Evolutionary conservation across 2,797 vertebrate species (phyloP).

Genomic region (Numenius phaeopus): DNA sequence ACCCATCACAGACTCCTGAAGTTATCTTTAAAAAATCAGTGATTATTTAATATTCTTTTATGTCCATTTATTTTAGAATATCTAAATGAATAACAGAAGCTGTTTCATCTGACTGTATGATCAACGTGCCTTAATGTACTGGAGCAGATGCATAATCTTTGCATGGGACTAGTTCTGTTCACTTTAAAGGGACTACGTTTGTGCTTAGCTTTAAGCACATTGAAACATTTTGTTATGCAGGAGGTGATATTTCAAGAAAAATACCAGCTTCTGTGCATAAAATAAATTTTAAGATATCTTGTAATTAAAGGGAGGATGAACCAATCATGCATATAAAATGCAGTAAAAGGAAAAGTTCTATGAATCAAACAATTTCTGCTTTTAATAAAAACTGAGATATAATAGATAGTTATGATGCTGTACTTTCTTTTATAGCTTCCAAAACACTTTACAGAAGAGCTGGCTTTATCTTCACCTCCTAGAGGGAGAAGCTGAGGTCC

Average conservation of each 20-base stretch:
- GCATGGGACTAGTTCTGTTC: background rate
- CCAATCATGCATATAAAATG: background rate
- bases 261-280: background rate
- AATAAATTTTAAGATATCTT: background rate
- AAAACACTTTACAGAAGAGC: background rate
- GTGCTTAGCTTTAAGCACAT: background rate
- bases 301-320: background rate
- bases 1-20: background rate
- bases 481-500: background rate
- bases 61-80: slow-evolving; percentile 1
- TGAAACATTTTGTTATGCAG: background rate
- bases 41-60: background rate
- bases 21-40: background rate
- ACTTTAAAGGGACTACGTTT: background rate
- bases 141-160: background rate
- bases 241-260: background rate
- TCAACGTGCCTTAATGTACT: background rate
- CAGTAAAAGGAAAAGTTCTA: background rate
- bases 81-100: background rate
- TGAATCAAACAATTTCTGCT: background rate
- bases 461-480: background rate
- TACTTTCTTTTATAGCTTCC: background rate
- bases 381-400: background rate
- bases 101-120: background rate
- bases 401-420: background rate